phyloP scores from a whole-genome alignment of 1,140 invertebrate genomes.

The Nixonia krombeini region DNA sequence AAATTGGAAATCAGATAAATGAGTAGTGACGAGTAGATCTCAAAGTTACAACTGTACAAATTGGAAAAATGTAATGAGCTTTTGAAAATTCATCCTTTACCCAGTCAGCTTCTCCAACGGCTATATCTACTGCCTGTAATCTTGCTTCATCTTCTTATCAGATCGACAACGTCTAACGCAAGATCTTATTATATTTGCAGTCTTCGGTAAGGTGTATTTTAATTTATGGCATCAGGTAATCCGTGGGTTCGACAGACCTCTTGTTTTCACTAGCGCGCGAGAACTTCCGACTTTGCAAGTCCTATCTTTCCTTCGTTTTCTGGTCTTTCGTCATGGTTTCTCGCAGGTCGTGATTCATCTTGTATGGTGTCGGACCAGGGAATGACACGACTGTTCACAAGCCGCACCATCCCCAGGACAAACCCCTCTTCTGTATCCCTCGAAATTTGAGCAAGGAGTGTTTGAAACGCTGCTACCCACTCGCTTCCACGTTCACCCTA shows the following conservation, averaged over 20 bases:
- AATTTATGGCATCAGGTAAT: not conserved
- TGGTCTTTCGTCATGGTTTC: slow-evolving; percentile 2
- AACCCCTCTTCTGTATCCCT: slow-evolving; percentile 31
- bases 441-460: slow-evolving; percentile 32
- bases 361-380: slow-evolving; percentile 56
- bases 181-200: not conserved
- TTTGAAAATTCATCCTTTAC: too few species aligned
- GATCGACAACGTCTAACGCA: not conserved
- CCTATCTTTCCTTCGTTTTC: not conserved
- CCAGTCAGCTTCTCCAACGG: too few species aligned
- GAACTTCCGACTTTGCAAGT: not conserved
- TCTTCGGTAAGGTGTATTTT: not conserved
- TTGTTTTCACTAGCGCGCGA: not conserved
- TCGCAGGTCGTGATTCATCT: slow-evolving; percentile 49
- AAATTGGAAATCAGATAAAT: too few species aligned
- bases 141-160: not conserved
- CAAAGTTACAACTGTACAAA: too few species aligned
- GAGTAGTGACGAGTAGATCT: too few species aligned
- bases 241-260: not conserved
- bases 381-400: slow-evolving; percentile 68
- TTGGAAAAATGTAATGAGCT: too few species aligned
- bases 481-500: slow-evolving; percentile 26
- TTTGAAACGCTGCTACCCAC: slow-evolving; percentile 9
- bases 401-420: slow-evolving; percentile 52
- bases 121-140: not conserved